Conservation (phyloP, 2,888 invertebrate species). For the Ochropleura leucogaster region DNA sequence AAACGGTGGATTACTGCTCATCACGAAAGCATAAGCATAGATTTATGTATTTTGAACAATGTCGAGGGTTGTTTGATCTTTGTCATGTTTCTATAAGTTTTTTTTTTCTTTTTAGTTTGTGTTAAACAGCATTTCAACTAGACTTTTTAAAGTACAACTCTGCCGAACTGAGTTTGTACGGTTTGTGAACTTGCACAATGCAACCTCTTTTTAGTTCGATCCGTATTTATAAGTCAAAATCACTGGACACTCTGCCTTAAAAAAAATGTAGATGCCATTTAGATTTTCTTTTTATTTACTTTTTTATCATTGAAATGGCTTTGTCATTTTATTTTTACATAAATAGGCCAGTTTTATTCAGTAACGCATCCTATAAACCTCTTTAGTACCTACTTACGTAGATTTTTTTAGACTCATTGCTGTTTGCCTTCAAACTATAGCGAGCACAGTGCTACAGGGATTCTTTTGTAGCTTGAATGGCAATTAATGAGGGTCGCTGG, state of each 20-base stretch:
- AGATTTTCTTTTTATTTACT: slow-evolving; percentile 5
- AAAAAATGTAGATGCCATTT: slow-evolving; percentile 11
- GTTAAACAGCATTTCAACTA: not conserved
- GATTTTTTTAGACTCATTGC: not conserved
- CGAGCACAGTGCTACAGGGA: not conserved
- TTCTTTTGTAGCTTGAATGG: no score
- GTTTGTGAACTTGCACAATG: not conserved
- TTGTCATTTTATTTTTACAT: not conserved
- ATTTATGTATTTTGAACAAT: not conserved
- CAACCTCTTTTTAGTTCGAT: slow-evolving; percentile 14
- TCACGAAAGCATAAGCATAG: slow-evolving; percentile 14
- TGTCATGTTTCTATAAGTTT: not conserved
- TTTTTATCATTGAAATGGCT: slow-evolving; percentile 10
- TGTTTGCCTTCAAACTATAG: not conserved
- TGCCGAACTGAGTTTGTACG: not conserved
- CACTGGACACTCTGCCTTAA: slow-evolving; percentile 8
- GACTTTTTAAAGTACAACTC: not conserved
- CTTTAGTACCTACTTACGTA: not conserved
- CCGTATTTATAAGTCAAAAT: not conserved
- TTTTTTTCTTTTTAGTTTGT: not conserved
- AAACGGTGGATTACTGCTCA: slow-evolving; percentile 31
- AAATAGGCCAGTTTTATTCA: slow-evolving; percentile 9
- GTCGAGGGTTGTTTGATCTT: not conserved
- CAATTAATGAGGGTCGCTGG: no score
- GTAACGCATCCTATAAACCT: not conserved